Evolutionary conservation across 2,113 vertebrate species (phyloP), one percentile per base, ranked within the genome.

Genomic region (Salvelinus fontinalis): DNA sequence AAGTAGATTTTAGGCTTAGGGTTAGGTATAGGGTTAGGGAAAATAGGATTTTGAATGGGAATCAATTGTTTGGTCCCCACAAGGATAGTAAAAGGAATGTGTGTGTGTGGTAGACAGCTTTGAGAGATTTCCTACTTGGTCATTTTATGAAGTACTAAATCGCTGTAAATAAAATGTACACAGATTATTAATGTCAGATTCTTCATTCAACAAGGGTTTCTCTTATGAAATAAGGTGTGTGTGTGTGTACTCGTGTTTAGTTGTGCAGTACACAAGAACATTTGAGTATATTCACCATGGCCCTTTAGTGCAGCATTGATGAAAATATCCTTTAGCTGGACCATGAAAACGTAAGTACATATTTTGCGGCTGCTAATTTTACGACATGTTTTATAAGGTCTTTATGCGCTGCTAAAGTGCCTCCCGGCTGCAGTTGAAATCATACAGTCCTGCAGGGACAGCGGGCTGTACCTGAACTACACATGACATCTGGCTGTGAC

Each of bases 311-410:
- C 76, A 78, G 67, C 24, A 20, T 73, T 78, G 87, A 90, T 91
- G 87, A 88, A 92, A 90, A 91, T 92, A 85, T 88, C 85, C 80
- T 78, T 86, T 78, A 77, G 89, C 87, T 70, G 87, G 89, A 86
- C 89, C 86, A 78, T 90, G 85, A 89, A 89, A 92, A 91, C 88
- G 88, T 89, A 90, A 92, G 90, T 92, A 92, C 90, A 93, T 94
- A 91, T 93, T 92, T 91, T 90, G 93, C 71, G 89, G 91, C 91
- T 93, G 91, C 90, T 93, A 92, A 93, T 93, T 94, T 93, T 93
- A 93, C 76, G 89, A 92, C 89, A 85, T 82, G 88, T 92, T 93
- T 93, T 93, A 94, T 93, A 93, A 90, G 90, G 91, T 91, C 88
- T 93, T 93, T 92, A 93, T 92, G 88, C 85, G 85, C 89, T 89